A percentile compares a stretch with the other conserved stretches of the same genome.
These are phyloP conservation scores for Acrocephalus kingi DNA, from an alignment of 2,113 vertebrate species.

Conservation along the genomic window DNA sequence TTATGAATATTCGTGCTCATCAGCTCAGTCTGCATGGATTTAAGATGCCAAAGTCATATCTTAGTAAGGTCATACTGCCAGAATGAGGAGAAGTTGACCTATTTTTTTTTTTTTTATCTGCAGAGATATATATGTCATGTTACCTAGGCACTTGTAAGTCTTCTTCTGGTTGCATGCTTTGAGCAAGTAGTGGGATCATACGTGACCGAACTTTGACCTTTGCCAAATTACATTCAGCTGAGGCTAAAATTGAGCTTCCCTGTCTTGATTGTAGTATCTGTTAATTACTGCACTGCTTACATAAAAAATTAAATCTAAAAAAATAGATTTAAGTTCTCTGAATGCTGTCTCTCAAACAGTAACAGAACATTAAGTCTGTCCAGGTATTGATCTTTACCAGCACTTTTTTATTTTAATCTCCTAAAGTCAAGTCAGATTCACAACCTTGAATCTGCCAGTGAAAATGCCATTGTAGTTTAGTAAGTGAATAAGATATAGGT, in stretches of 20 bases:
- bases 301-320: not conserved
- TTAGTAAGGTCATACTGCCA: conserved; percentile 70
- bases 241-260: conserved; percentile 7
- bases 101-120: conserved; percentile 65
- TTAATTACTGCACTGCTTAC: conserved; percentile 44
- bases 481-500: not conserved
- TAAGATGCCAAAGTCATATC: conserved; percentile 57
- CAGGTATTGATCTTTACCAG: not conserved
- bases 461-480: not conserved
- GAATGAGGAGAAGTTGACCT: conserved; percentile 70
- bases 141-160: conserved; percentile 14
- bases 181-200: conserved; percentile 35
- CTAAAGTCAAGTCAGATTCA: not conserved
- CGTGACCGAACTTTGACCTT: conserved; percentile 67
- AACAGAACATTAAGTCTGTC: not conserved
- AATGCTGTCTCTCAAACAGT: not conserved
- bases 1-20: conserved; percentile 23
- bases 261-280: not conserved
- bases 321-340: not conserved
- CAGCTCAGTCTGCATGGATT: conserved; percentile 50
- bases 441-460: not conserved
- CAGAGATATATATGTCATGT: conserved; percentile 65
- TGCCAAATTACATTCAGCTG: conserved; percentile 10
- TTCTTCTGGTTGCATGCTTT: conserved; percentile 23
- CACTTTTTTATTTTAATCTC: not conserved